Conservation (phyloP, 2,888 invertebrate genomes). For the Tineola bisselliella region DNA sequence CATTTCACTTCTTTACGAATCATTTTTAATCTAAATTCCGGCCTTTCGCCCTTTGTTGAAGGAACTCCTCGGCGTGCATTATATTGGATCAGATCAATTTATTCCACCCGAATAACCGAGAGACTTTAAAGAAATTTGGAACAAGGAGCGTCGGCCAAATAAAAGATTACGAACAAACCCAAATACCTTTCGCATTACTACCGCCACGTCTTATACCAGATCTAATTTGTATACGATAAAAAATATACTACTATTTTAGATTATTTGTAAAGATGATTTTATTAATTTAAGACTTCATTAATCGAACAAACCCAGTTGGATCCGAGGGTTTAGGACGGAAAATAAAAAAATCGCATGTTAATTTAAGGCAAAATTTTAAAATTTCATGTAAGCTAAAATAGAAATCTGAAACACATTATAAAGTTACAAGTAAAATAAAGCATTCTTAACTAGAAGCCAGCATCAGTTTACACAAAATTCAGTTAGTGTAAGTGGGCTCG, state of each 20-base stretch:
- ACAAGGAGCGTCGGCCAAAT: slow-evolving; percentile 5
- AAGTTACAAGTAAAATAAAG: not conserved
- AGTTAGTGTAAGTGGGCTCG: slow-evolving; percentile 6
- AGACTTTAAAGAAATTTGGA: slow-evolving; percentile 26
- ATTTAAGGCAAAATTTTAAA: too few species aligned
- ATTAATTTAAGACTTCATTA: too few species aligned
- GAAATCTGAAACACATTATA: not conserved
- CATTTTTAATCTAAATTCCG: slow-evolving; percentile 60
- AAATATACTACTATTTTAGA: too few species aligned
- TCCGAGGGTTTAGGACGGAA: too few species aligned
- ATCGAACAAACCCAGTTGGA: too few species aligned
- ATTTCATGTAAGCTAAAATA: too few species aligned
- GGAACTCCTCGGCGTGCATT: slow-evolving; percentile 37
- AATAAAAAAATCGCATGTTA: too few species aligned
- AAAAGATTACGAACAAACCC: not conserved
- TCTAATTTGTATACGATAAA: too few species aligned
- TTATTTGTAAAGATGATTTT: too few species aligned
- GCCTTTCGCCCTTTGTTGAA: slow-evolving; percentile 34
- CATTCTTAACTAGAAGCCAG: not conserved
- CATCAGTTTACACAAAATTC: slow-evolving; percentile 8
- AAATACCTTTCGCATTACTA: slow-evolving; percentile 5
- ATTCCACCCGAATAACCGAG: slow-evolving; percentile 34
- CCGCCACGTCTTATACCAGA: not conserved
- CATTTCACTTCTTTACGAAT: slow-evolving; percentile 45
- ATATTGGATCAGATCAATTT: slow-evolving; percentile 39